A percentile compares a stretch with the other conserved stretches of the same genome.
Conservation (phyloP, 2,797 vertebrate species). For the Heliangelus exortis region DNA sequence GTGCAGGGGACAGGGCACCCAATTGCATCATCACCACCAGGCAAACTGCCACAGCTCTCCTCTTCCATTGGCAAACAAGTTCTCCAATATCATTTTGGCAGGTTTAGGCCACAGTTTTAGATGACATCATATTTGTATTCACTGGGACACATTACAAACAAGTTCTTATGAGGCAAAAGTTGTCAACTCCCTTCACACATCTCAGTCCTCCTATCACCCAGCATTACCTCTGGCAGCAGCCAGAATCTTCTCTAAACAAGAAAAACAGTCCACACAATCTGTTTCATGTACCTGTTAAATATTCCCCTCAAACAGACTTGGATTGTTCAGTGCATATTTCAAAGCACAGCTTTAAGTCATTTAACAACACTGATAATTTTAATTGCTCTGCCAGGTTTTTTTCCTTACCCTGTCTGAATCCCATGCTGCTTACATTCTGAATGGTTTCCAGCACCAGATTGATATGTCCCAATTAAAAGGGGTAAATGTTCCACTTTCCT, state of each 20-base stretch:
- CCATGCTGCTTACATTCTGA: neutral
- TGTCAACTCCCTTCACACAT: neutral
- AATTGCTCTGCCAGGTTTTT: neutral
- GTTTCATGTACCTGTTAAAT: neutral
- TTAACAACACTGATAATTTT: neutral
- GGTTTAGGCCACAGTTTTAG: neutral
- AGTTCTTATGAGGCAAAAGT: neutral
- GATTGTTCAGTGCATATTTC: neutral
- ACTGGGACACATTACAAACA: neutral
- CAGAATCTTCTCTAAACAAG: neutral
- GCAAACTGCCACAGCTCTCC: neutral
- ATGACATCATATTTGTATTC: neutral
- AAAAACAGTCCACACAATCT: neutral
- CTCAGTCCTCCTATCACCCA: neutral
- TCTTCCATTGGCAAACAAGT: neutral
- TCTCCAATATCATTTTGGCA: neutral
- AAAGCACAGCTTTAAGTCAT: neutral
- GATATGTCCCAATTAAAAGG: conserved; percentile 13
- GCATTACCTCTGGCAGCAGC: neutral
- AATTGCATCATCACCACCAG: neutral
- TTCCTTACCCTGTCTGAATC: neutral
- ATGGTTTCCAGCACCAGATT: neutral
- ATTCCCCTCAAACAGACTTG: neutral
- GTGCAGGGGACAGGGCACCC: neutral
- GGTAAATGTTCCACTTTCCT: neutral